Evolutionary conservation across 2,113 vertebrate species (phyloP), one percentile per base, ranked within the genome.

Genomic region (Trematomus loennbergii): DNA sequence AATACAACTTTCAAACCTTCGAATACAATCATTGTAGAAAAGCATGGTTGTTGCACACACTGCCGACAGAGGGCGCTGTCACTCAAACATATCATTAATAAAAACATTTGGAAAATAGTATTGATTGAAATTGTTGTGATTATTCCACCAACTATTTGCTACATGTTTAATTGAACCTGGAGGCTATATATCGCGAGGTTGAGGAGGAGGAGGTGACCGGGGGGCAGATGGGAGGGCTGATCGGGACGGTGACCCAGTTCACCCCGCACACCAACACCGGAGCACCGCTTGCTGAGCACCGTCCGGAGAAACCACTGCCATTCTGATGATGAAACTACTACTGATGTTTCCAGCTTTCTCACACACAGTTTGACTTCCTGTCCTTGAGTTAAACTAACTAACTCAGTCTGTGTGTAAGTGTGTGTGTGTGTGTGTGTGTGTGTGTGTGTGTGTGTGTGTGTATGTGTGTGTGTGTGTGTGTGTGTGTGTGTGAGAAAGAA

Each of bases 231-330:
- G 76, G 75, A 73, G 72, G 78, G 71, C 53, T 72, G 86, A 77
- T 12, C 68, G 22, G 68, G 63, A 79, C 50, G 58, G 18, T 88
- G 88, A 90, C 88, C 88, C 82, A 81, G 33, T 75, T 90, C 66
- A 86, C 73, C 82, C 79, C 0, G 71, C 66, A 59, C 43, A 75
- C 29, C 59, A 12, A 36, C 36, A 62, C 50, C 57, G 11, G 55
- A 77, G 67, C 75, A 79, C 46, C 68, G 46, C 33, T 66, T 50
- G 74, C 54, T 68, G 61, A 11, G 64, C 58, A 11, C 43, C 20
- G 68, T 78, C 45, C 67, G 17, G 2, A 52, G 58, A 71, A 55
- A 43, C 8, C 49, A 18, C 50, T 33, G 81, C 67, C 13, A 48
- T 45, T 48, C 29, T 22, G 29, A 75, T 50, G 9, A 48, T 48